These are phyloP conservation scores for Numida meleagris DNA, from an alignment of 2,113 vertebrate genomes.

Conservation along the genomic window DNA sequence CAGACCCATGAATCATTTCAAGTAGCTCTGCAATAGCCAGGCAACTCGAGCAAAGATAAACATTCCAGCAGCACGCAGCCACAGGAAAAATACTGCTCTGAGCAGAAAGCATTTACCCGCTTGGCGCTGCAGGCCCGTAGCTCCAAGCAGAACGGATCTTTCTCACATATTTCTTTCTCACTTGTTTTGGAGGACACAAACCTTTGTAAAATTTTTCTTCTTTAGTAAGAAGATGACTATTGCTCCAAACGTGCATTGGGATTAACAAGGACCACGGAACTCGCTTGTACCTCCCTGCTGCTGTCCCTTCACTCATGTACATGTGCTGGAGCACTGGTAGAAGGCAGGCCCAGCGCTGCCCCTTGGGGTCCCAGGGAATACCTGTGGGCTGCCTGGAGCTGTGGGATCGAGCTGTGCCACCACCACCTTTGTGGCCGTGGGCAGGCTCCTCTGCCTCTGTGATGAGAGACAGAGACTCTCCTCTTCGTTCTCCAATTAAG, in stretches of 20 bases:
- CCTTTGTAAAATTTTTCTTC: not conserved
- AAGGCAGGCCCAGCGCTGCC: not conserved
- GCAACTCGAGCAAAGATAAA: constrained; percentile 90
- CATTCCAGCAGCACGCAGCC: constrained; percentile 81
- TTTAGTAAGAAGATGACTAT: not conserved
- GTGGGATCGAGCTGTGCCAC: not conserved
- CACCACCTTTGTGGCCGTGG: not conserved
- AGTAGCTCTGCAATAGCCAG: constrained; percentile 87
- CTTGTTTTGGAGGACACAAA: not conserved
- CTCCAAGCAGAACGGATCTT: not conserved
- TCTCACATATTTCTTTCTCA: not conserved
- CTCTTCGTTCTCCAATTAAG: not conserved
- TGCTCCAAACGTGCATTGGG: not conserved
- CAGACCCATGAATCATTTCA: constrained; percentile 99
- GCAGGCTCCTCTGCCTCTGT: not conserved
- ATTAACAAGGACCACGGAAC: not conserved
- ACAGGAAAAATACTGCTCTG: constrained; percentile 76
- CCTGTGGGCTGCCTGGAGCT: not conserved
- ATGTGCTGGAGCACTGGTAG: not conserved
- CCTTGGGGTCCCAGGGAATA: not conserved
- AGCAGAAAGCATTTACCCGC: constrained; percentile 53
- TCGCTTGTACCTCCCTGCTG: not conserved
- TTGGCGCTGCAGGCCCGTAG: not conserved
- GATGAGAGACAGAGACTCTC: too few relatives aligned
- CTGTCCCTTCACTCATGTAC: not conserved